A percentile compares a stretch with the other conserved stretches of the same genome.
Conservation (phyloP, 2,888 invertebrate genomes). For the Drosophila phalerata region DNA sequence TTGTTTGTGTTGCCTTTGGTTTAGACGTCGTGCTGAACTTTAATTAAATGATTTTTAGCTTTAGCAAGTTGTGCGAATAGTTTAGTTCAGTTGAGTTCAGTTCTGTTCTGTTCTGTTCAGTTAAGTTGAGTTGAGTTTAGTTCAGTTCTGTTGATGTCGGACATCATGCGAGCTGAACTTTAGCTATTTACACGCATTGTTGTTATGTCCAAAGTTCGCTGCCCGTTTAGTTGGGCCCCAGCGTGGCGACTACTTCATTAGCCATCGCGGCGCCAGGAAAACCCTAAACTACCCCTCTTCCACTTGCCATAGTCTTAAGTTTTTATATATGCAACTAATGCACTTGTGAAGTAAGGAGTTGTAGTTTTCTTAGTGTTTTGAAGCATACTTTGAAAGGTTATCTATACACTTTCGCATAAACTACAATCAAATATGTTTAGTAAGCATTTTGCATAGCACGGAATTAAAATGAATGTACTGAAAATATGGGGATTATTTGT, state of each 20-base stretch:
- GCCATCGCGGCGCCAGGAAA: slow-evolving; percentile 40
- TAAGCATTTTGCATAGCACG: neutral
- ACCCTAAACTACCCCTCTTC: neutral
- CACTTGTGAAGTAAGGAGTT: slow-evolving; percentile 1
- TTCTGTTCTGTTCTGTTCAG: slow-evolving; percentile 20
- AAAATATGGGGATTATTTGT: no score
- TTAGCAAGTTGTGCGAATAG: slow-evolving; percentile 63
- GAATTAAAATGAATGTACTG: neutral
- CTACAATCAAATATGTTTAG: neutral
- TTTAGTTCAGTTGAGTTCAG: slow-evolving; percentile 37
- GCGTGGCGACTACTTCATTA: slow-evolving; percentile 63
- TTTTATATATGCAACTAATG: slow-evolving; percentile 12
- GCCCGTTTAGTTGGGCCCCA: slow-evolving; percentile 25
- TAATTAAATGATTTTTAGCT: slow-evolving; percentile 80
- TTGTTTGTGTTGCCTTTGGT: slow-evolving; percentile 25
- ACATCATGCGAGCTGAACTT: slow-evolving; percentile 66
- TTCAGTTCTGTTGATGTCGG: slow-evolving; percentile 28
- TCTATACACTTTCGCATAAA: neutral
- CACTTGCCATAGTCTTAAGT: neutral
- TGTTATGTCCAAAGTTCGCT: slow-evolving; percentile 58
- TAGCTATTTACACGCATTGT: slow-evolving; percentile 76
- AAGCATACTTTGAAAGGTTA: neutral
- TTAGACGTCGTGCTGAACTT: slow-evolving; percentile 54
- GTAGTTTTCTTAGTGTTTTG: neutral
- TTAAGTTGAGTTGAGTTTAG: slow-evolving; percentile 20